Evolutionary conservation across 2,797 vertebrate genomes (phyloP), one percentile per base, ranked within the genome.

Genomic region (Spizella passerina): DNA sequence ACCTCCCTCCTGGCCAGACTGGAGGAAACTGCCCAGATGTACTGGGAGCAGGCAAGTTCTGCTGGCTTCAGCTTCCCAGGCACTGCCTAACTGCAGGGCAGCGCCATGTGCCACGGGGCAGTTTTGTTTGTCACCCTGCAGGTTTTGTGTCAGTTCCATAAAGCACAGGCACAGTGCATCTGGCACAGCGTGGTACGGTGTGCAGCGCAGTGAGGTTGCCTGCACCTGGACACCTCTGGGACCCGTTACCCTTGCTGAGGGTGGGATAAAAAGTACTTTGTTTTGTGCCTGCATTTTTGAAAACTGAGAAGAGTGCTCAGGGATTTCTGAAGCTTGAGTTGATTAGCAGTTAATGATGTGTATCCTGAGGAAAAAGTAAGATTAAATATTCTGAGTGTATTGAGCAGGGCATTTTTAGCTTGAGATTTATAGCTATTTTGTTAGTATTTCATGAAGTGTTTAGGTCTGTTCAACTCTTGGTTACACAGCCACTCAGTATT

Each of bases 291-390:
- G 93, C 79, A 93, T 97, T 97, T 98, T 95, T 98, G 96, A 97
- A 97, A 97, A 94, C 93, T 86, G 95, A 97, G 96, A 97, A 65
- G 77, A 88, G 91, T 95, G 78, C 94, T 96, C 44, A 61, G 97
- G 96, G 96, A 96, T 97, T 97, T 97, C 96, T 95, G 94, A 97
- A 92, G 86, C 96, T 97, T 97, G 96, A 97, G 94, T 94, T 97
- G 97, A 97, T 98, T 98, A 98, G 89, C 96, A 97, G 96, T 98
- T 98, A 97, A 98, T 96, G 97, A 97, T 90, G 96, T 97, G 96
- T 96, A 94, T 96, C 91, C 85, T 85, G 90, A 96, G 91, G 81
- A 94, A 92, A 94, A 93, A 91, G 86, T 75, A 88, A 83, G 86
- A 87, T 97, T 96, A 96, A 94, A 94, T 94, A 92, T 88, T 94